Base-by-base conservation (phyloP, 1,140 invertebrate genomes). In the Matsumurasca onukii region DNA sequence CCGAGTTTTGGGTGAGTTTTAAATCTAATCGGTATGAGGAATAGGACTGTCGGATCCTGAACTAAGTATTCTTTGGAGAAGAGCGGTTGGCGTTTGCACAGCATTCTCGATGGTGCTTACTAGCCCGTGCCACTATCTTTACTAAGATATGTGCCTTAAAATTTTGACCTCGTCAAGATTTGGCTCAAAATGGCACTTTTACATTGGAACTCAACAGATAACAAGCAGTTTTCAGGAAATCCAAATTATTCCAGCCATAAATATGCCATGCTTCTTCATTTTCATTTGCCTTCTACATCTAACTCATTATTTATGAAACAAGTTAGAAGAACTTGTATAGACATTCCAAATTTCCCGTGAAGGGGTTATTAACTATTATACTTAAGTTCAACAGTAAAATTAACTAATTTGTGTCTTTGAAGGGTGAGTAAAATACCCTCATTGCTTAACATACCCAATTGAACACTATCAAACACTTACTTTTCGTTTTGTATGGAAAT, bases 111-210 rank as follows among this genome's bases (percentile, higher is more conserved):
- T 27, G 55, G 55, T 59, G 55, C 55, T 59, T 59, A 59, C 15
- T 27, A 59, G 55, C 55, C 24, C 55, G 55, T 59, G 55, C 55
- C 55, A 59, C 55, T 59, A 59, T 59, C 55, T 59, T 59, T 59
- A 29, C 55, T 59, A 59, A 59, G 55, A 59, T 59, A 22, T 29
- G 55, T 59, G 55, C 55, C 55, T 59, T 59, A 59, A 59, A 59
- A 59, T 59, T 22, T 59, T 59, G 55, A 59, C 55, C 30, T 24
- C 30, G 55, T 59, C 55, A 59, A 59, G 55, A 59, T 59, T 59
- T 27, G 55, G 55, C 55, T 59, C 55, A 59, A 59, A 13, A 59
- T 27, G 55, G 55, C 55, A 59, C 24, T 59, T 22, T 52, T 13
- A 27, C 25, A 59, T 12, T 13, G 25, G 15, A 59, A 59, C 55